Conservation (phyloP, 2,797 vertebrate genomes). For the Sardinella longiceps region DNA sequence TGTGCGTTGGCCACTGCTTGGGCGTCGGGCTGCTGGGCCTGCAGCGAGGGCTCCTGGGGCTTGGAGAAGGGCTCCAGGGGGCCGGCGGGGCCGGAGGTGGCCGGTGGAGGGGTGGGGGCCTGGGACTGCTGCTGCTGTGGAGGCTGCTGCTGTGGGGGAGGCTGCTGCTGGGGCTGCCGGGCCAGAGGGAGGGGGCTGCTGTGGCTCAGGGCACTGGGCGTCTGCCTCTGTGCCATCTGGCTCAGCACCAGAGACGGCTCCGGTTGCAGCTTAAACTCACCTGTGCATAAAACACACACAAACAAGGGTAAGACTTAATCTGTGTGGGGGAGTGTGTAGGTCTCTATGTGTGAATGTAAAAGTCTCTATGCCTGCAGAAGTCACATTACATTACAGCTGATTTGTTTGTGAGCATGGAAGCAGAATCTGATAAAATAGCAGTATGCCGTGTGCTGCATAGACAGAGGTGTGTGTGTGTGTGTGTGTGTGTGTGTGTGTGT, state of each 20-base stretch:
- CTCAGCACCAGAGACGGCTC: constrained; percentile 95
- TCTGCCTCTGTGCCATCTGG: constrained; percentile 88
- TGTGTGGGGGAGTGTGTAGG: neutral
- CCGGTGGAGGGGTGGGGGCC: constrained; percentile 59
- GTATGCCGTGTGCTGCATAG: neutral
- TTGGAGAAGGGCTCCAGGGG: constrained; percentile 78
- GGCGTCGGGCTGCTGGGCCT: constrained; percentile 49
- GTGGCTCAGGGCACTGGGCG: constrained; percentile 64
- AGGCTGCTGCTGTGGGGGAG: neutral
- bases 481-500: constrained; percentile 24
- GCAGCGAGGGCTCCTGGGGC: constrained; percentile 64
- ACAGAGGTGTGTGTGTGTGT: neutral
- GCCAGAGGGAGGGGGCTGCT: constrained; percentile 66
- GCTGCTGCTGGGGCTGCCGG: constrained; percentile 38
- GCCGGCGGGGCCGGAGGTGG: constrained; percentile 69
- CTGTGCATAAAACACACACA: constrained; percentile 50
- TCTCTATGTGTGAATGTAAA: neutral
- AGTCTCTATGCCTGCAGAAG: neutral
- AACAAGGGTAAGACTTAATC: neutral
- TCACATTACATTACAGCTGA: neutral
- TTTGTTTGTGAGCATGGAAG: neutral
- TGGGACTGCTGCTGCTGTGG: constrained; percentile 31
- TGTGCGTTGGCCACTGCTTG: constrained; percentile 69
- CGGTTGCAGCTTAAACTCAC: constrained; percentile 92
- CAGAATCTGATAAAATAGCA: neutral